Percentiles rank a stretch among this genome's conserved stretches.
Conservation (phyloP, 2,113 vertebrate species). For the Lepus timidus region DNA sequence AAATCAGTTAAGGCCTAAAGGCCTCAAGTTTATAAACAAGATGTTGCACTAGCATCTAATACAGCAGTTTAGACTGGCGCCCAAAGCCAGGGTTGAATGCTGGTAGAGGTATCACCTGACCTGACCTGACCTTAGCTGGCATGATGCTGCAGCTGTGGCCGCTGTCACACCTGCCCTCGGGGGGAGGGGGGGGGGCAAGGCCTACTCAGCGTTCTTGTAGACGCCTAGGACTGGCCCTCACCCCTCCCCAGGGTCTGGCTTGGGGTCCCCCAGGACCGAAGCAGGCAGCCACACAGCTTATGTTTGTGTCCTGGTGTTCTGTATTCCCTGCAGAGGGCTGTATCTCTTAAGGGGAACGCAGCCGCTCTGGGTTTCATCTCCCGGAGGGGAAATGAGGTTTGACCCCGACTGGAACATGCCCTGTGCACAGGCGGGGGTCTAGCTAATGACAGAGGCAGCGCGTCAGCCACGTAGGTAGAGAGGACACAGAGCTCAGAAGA, state of each 20-base stretch:
- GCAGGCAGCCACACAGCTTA: background rate
- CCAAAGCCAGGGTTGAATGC: background rate
- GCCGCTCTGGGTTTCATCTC: background rate
- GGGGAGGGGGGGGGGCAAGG: background rate
- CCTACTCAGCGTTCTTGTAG: background rate
- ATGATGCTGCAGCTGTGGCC: background rate
- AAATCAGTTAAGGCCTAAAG: background rate
- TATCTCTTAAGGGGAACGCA: background rate
- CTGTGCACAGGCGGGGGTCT: too few species aligned
- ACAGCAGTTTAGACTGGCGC: background rate
- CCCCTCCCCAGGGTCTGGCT: background rate
- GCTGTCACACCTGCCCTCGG: background rate
- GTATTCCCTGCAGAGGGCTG: background rate
- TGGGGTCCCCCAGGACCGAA: background rate
- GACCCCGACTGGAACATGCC: background rate
- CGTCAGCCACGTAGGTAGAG: background rate
- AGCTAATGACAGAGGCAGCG: background rate
- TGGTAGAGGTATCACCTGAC: background rate
- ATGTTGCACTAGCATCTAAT: rapidly evolving
- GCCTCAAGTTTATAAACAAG: background rate
- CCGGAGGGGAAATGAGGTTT: background rate
- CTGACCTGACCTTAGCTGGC: background rate
- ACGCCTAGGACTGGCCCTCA: background rate
- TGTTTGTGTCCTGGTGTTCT: background rate
- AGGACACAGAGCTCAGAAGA: background rate